Evolutionary conservation across 2,113 vertebrate genomes (phyloP), one percentile per base, ranked within the genome.

Genomic region (Pipa parva): DNA sequence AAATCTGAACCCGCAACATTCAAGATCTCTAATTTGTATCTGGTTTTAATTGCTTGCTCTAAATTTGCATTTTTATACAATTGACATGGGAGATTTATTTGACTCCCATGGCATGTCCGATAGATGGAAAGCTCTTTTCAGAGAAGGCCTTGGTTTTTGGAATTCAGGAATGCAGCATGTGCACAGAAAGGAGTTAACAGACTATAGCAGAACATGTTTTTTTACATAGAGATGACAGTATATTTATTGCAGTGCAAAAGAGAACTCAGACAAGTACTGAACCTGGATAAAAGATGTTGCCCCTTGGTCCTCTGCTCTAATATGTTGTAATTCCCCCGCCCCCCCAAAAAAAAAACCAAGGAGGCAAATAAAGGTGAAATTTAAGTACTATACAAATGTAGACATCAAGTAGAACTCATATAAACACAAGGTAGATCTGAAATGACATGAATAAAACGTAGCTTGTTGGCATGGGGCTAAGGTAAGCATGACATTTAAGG

Each of bases 1-100:
- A 81, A 79, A 78, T 76, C 83, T 84, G 72, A 18, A 79, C 74
- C 26, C 58, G 82, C 81, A n/a, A 77, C 75, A 85, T 87, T 73
- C 80, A 68, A 64, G 69, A 77, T 77, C 80, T 85, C 78, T 82
- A 74, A 79, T 82, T 89, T 83, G 81, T 85, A 80, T 81, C 83
- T 82, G 77, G 62, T 85, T 86, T 82, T 88, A 88, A 90, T 89
- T 85, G 86, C 80, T 81, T 76, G 80, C 73, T 75, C 81, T 77
- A 71, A 72, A 85, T 91, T 86, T 87, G 83, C 87, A 88, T 91
- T 88, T 87, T 88, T 84, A 86, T 79, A 80, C 80, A 78, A 86
- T 79, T 80, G 79, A 79, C 76, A 78, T 75, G 77, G 82, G 83
- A 80, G 75, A 78, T 81, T 79, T 80, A 79, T 79, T 79, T 75